These are phyloP conservation scores for Ammospiza caudacuta DNA, from an alignment of 2,113 vertebrate species.

Conservation along the genomic window DNA sequence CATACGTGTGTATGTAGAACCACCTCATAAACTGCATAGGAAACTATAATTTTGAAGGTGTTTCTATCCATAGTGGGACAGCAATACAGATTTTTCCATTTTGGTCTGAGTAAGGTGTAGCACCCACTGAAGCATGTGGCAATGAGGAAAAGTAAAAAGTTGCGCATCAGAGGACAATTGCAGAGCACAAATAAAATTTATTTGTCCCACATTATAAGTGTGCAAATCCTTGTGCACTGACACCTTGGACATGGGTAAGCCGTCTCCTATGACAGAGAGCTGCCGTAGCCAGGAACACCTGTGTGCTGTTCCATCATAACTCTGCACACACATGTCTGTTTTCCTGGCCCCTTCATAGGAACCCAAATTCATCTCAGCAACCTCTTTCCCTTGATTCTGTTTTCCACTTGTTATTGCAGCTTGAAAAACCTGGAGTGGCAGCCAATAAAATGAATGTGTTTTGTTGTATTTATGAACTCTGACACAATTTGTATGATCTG, in stretches of 20 bases:
- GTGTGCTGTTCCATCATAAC: neutral
- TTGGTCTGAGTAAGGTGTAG: neutral
- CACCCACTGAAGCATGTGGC: neutral
- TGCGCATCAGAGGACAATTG: neutral
- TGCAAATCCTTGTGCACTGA: neutral
- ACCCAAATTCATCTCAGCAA: neutral
- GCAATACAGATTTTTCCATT: neutral
- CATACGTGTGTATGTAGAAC: neutral
- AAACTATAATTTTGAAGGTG: neutral
- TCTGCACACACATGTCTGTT: fast-evolving
- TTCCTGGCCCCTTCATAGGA: neutral
- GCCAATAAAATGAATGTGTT: neutral
- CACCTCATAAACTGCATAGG: neutral
- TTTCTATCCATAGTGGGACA: neutral
- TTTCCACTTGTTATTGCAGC: neutral
- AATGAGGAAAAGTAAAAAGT: neutral
- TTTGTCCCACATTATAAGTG: neutral
- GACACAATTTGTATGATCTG: neutral
- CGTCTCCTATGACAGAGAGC: neutral
- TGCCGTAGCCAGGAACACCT: neutral
- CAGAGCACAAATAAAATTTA: neutral
- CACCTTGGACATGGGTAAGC: neutral
- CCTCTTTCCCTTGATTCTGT: neutral
- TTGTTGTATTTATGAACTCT: neutral
- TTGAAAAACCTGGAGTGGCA: neutral